Evolutionary conservation across 2,888 invertebrate genomes (phyloP).

Genomic region (Cerceris ruficornis): DNA sequence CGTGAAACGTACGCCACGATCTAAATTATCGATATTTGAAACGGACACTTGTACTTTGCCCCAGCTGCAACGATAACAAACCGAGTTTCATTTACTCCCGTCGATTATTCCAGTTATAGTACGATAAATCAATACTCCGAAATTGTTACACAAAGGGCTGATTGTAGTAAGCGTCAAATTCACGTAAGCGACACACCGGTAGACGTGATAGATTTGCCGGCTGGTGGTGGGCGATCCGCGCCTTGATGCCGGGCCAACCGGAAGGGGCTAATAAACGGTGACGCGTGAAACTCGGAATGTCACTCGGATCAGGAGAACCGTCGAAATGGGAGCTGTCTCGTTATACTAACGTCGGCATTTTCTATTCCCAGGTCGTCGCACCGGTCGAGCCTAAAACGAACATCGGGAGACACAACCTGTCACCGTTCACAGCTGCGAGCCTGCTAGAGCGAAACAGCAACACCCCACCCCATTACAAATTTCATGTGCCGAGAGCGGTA

Average conservation of each 20-base stretch:
- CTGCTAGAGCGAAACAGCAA: conserved; percentile 82
- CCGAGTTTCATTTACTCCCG: background rate
- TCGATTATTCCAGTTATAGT: background rate
- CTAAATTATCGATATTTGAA: no score
- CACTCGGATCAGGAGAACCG: background rate
- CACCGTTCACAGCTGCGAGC: conserved; percentile 84
- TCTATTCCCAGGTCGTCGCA: conserved; percentile 73
- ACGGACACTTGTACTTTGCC: no score
- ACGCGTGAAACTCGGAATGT: background rate
- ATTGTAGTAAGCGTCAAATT: no score
- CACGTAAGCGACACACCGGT: no score
- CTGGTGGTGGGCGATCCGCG: no score
- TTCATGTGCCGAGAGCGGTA: conserved; percentile 87
- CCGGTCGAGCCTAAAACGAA: conserved; percentile 82
- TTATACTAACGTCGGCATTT: conserved; percentile 22
- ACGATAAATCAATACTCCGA: no score
- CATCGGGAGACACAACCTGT: conserved; percentile 83
- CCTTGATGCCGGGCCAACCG: no score
- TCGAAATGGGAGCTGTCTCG: background rate
- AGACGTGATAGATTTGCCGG: no score
- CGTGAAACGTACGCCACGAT: no score
- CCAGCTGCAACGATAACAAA: no score
- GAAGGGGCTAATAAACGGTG: background rate
- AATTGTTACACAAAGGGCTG: no score
- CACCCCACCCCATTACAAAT: conserved; percentile 84